Evolutionary conservation across 2,888 invertebrate genomes (phyloP).

Genomic region (Trissonchulus sp.): DNA sequence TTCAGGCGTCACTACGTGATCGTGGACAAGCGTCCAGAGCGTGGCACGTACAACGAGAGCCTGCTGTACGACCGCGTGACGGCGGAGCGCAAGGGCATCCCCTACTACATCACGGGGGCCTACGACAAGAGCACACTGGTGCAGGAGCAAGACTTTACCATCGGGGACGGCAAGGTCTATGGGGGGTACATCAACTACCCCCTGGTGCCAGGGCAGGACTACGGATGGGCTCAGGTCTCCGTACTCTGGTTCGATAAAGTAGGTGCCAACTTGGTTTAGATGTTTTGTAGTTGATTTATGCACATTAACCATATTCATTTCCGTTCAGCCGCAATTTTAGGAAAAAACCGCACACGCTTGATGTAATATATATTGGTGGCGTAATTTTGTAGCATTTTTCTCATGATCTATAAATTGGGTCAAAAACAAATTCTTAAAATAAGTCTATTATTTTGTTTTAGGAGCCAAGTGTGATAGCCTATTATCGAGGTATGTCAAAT

Average conservation of each 20-base stretch:
- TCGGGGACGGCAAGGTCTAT: constrained; percentile 49
- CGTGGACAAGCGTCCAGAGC: constrained; percentile 49
- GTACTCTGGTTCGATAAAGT: background rate
- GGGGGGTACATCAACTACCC: constrained; percentile 52
- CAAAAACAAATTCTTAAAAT: too few relatives aligned
- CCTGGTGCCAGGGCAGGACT: constrained; percentile 47
- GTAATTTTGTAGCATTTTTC: too few relatives aligned
- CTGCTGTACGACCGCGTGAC: constrained; percentile 50
- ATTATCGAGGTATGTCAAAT: constrained; percentile 12
- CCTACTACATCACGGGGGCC: constrained; percentile 51
- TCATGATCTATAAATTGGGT: too few relatives aligned
- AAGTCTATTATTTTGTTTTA: constrained; percentile 8
- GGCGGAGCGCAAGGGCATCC: constrained; percentile 44
- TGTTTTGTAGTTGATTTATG: too few relatives aligned
- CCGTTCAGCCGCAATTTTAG: too few relatives aligned
- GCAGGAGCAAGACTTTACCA: constrained; percentile 36
- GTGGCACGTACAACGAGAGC: constrained; percentile 50
- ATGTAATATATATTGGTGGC: too few relatives aligned
- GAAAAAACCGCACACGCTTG: too few relatives aligned
- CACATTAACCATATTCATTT: too few relatives aligned
- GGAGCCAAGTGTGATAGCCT: constrained; percentile 14
- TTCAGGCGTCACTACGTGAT: constrained; percentile 49
- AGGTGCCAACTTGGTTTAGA: too few relatives aligned
- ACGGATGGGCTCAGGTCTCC: constrained; percentile 45
- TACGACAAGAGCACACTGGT: constrained; percentile 47